Percentiles rank a stretch among this genome's conserved stretches.
Evolutionary conservation across 1,140 invertebrate genomes (phyloP).

Genomic region (Spodoptera frugiperda): DNA sequence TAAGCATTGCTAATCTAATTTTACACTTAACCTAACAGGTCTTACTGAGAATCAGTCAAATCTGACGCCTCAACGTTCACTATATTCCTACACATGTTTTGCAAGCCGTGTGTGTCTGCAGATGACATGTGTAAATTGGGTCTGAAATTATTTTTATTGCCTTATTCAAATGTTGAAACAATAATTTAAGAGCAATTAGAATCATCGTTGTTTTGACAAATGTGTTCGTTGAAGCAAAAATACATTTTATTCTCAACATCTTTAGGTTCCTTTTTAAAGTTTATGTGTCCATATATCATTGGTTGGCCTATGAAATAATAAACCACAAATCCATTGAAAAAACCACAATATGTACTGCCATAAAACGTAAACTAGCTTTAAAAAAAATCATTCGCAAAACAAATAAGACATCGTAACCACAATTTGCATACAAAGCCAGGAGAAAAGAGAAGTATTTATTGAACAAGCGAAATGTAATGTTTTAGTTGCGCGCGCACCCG

Average conservation of each 20-base stretch:
- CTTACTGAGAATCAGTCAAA: slow-evolving; percentile 9
- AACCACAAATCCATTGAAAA: not conserved
- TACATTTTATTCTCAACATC: no score
- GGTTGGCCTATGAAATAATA: not conserved
- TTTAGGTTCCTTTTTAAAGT: no score
- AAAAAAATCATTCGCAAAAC: slow-evolving; percentile 47
- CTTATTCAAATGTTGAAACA: not conserved
- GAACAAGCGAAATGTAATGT: slow-evolving; percentile 51
- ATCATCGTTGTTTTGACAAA: no score
- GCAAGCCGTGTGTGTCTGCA: not conserved
- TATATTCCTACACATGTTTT: slow-evolving; percentile 24
- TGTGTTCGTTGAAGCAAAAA: no score
- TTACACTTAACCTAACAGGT: slow-evolving; percentile 10
- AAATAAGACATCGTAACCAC: slow-evolving; percentile 58
- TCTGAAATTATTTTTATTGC: slow-evolving; percentile 8
- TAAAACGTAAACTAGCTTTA: slow-evolving; percentile 17
- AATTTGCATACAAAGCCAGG: slow-evolving; percentile 75
- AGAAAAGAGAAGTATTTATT: slow-evolving; percentile 69
- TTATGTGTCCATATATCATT: not conserved
- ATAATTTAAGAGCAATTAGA: not conserved
- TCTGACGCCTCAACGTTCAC: not conserved
- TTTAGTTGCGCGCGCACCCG: slow-evolving; percentile 49
- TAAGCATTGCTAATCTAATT: slow-evolving; percentile 29
- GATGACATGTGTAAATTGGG: slow-evolving; percentile 9
- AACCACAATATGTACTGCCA: not conserved